Evolutionary conservation across 2,113 vertebrate species (phyloP), one percentile per base, ranked within the genome.

Genomic region (Cacatua alba): DNA sequence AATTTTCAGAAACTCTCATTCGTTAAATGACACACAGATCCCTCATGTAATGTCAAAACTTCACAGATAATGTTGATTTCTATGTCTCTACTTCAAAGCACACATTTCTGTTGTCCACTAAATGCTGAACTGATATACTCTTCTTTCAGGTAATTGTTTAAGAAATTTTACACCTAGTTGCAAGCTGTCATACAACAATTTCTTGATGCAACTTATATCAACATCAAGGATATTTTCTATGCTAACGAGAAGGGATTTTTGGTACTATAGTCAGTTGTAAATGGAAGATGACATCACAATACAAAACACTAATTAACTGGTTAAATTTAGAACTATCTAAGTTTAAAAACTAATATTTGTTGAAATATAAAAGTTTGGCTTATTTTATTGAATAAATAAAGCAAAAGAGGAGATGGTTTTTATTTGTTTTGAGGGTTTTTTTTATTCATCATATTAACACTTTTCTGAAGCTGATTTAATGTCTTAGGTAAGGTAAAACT

Each of bases 191-290:
- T 48, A 8, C 10, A 60, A 59, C 5, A 83, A 33, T 29, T 84
- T 1, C 20, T 70, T 74, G 24, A 49, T 83, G 31, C 5, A 59
- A 49, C 4, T 60, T 72, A 13, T 17, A 10, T n/a, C 49, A 82
- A 48, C 21, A 75, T 35, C 12, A 77, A 37, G 26, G 26, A 70
- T 13, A 72, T n/a, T 82, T 87, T 64, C 7, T n/a, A 53, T 21
- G 6, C 11, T 52, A 70, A 65, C 28, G 12, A 8, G 0, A 62
- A 7, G 4, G 2, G 0, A 0, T 0, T 64, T 79, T 60, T 63
- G 33, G 31, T 19, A 62, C 48, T 51, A 68, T 7, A 76, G 69
- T 60, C 33, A 33, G 3, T 53, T 88, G 43, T 55, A 75, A 79
- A 64, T 31, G 2, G 21, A 46, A 78, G 51, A 80, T 20, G 10